Conservation (phyloP, 2,113 vertebrate species). For the Perognathus longimembris region DNA sequence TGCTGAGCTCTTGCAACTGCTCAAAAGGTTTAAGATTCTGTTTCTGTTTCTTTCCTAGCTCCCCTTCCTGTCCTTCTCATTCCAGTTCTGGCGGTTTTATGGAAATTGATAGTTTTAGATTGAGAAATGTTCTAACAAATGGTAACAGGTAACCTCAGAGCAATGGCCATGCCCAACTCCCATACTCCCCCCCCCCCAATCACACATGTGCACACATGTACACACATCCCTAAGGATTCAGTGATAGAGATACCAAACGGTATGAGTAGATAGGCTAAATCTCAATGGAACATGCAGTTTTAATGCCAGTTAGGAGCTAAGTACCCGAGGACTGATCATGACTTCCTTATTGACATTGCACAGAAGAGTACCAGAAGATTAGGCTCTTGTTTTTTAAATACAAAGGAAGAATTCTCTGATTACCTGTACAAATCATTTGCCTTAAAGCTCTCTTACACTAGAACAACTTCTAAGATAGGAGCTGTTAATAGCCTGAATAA, state of each 20-base stretch:
- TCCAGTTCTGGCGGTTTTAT: background rate
- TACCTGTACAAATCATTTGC: background rate
- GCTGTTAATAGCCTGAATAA: conserved; percentile 5
- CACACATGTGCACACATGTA: background rate
- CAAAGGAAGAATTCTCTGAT: background rate
- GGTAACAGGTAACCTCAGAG: background rate
- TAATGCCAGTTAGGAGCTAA: background rate
- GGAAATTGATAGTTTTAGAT: conserved; percentile 23
- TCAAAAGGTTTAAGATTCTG: background rate
- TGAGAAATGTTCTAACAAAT: conserved; percentile 5
- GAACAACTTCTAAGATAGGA: conserved; percentile 28
- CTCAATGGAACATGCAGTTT: background rate
- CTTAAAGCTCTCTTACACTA: background rate
- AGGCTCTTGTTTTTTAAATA: background rate
- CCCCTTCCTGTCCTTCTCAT: background rate
- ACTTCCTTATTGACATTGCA: background rate
- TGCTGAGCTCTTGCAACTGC: background rate
- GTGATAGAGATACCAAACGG: background rate
- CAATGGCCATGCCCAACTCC: background rate
- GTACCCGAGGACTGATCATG: background rate
- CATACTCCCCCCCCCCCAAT: background rate
- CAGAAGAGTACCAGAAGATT: background rate
- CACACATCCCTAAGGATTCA: background rate
- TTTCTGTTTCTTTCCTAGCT: conserved; percentile 24
- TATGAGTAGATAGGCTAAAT: background rate